Evolutionary conservation across 2,113 vertebrate species (phyloP).

Genomic region (Thinocorus orbignyianus): DNA sequence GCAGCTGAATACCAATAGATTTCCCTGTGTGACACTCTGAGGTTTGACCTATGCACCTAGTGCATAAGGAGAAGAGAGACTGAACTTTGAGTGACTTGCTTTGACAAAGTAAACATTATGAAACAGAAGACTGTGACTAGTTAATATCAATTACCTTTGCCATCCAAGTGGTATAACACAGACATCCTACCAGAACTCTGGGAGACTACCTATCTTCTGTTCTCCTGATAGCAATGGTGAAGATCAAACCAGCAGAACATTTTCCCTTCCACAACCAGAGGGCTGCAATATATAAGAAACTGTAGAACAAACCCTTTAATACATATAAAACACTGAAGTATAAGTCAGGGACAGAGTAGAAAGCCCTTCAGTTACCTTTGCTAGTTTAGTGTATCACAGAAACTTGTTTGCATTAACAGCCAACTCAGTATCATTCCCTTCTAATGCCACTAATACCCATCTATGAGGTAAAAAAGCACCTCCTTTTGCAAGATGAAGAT

Average conservation of each 20-base stretch:
- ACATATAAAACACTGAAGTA: neutral
- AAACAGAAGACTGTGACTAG: neutral
- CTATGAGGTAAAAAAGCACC: neutral
- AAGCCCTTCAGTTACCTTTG: neutral
- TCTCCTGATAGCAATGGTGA: neutral
- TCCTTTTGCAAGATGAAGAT: neutral
- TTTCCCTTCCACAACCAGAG: neutral
- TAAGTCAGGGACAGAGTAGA: neutral
- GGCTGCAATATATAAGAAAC: neutral
- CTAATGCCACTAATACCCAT: neutral
- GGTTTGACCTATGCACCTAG: neutral
- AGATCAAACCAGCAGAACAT: neutral
- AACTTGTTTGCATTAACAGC: neutral
- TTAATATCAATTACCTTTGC: neutral
- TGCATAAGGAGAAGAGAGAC: neutral
- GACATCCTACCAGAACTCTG: neutral
- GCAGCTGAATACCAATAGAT: conserved; percentile 6
- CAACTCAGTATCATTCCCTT: neutral
- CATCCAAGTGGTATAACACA: neutral
- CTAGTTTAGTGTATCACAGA: neutral
- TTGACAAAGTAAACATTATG: neutral
- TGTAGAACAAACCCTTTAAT: neutral
- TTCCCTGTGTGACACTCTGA: neutral
- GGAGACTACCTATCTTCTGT: neutral
- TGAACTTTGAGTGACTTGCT: neutral